Evolutionary conservation across 2,888 invertebrate species (phyloP).

Genomic region (Pyrrhosoma nymphula): DNA sequence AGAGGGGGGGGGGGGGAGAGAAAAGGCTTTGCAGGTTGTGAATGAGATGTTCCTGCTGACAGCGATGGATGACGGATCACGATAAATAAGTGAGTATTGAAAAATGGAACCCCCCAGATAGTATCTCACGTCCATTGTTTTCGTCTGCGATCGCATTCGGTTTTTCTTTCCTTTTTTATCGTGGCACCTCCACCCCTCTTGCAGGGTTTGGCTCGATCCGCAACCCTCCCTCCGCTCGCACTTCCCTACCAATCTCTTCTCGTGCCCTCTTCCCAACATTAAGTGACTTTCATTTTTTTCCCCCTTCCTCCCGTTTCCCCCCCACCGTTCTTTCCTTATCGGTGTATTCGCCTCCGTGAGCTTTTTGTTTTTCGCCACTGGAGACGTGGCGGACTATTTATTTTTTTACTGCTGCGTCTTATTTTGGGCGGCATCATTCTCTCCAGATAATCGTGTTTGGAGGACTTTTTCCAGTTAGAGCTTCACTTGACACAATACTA

Average conservation of each 20-base stretch:
- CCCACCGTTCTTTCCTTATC: conserved; percentile 7
- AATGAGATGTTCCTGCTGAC: conserved; percentile 54
- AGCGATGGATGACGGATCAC: conserved; percentile 62
- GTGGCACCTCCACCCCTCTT: background rate
- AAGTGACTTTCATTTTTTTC: conserved; percentile 46
- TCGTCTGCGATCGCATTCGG: conserved; percentile 41
- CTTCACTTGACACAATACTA: background rate
- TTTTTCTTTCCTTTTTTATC: conserved; percentile 11
- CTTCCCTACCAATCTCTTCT: conserved; percentile 1
- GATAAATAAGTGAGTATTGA: conserved; percentile 62
- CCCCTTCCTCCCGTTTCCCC: too few species aligned
- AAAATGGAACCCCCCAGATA: conserved; percentile 62
- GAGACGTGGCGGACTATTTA: background rate
- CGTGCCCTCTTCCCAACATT: conserved; percentile 6
- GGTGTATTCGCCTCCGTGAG: conserved; percentile 16
- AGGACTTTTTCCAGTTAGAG: background rate
- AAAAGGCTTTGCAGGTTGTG: background rate
- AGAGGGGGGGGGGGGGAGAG: background rate
- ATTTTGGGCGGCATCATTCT: background rate
- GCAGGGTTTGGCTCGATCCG: background rate
- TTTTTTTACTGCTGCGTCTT: background rate
- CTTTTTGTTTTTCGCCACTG: conserved; percentile 44
- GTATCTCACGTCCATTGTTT: conserved; percentile 56
- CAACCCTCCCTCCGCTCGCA: background rate
- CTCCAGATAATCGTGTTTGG: background rate